Percentiles rank a stretch among this genome's conserved stretches.
These are phyloP conservation scores for Tachysurus fulvidraco DNA, from an alignment of 2,113 vertebrate genomes.

Conservation along the genomic window DNA sequence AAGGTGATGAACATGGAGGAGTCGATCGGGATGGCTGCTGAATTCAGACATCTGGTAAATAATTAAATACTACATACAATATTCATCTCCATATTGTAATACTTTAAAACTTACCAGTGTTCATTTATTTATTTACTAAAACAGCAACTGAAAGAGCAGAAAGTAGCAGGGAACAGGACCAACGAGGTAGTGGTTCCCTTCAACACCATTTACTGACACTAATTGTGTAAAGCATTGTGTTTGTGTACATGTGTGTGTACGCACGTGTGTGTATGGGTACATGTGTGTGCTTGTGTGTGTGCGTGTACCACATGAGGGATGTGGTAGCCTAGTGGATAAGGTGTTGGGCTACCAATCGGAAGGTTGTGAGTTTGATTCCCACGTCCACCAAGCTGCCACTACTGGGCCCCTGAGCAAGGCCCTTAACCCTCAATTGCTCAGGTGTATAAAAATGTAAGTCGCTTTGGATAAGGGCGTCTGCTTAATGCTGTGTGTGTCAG, in stretches of 20 bases:
- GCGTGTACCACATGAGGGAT: too few species aligned
- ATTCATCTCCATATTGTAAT: background rate
- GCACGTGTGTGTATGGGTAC: slow-evolving; percentile 6
- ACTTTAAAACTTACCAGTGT: background rate
- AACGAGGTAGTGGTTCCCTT: slow-evolving; percentile 82
- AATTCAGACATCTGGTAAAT: slow-evolving; percentile 92
- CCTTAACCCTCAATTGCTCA: too few species aligned
- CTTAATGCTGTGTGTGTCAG: slow-evolving; percentile 75
- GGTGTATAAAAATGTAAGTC: too few species aligned
- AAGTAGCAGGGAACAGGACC: slow-evolving; percentile 84
- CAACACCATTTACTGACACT: background rate
- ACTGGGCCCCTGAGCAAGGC: too few species aligned
- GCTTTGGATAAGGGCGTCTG: too few species aligned
- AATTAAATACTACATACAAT: background rate
- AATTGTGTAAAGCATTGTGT: background rate
- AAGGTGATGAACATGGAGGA: slow-evolving; percentile 99
- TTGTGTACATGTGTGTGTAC: background rate
- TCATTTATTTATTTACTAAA: slow-evolving; percentile 16
- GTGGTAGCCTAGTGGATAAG: too few species aligned
- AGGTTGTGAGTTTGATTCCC: too few species aligned
- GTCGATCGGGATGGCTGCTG: slow-evolving; percentile 96
- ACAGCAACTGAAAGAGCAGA: slow-evolving; percentile 98
- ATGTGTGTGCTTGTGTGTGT: background rate
- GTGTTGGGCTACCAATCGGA: too few species aligned
- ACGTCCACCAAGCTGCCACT: too few species aligned